These are phyloP conservation scores for Stramonita haemastoma DNA, from an alignment of 2,888 invertebrate genomes.

Conservation along the genomic window DNA sequence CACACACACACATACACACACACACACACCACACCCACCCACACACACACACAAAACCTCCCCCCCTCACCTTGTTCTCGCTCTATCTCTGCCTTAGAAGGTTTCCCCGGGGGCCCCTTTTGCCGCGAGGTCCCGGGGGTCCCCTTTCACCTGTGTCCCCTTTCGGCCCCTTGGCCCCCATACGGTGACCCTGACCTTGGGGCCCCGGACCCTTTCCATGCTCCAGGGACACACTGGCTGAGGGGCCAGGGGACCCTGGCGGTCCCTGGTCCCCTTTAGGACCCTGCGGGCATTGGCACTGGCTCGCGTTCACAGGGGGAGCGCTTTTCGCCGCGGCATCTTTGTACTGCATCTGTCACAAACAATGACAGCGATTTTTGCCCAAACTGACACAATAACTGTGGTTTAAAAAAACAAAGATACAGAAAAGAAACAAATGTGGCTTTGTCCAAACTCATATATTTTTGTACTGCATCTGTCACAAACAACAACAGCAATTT, in stretches of 20 bases:
- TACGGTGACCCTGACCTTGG: background rate
- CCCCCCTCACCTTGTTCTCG: conserved; percentile 35
- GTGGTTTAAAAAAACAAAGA: no score
- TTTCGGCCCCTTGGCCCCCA: conserved; percentile 39
- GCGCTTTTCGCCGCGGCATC: background rate
- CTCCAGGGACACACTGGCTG: background rate
- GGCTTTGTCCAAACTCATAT: no score
- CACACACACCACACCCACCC: background rate
- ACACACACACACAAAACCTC: background rate
- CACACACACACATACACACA: conserved; percentile 12
- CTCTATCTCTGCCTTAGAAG: background rate
- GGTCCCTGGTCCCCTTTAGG: conserved; percentile 39
- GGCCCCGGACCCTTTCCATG: background rate
- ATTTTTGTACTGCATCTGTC: no score
- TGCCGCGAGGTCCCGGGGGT: conserved; percentile 33
- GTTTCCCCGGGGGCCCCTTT: conserved; percentile 37
- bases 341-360: conserved; percentile 26
- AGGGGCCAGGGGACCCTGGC: conserved; percentile 30
- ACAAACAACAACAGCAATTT: no score
- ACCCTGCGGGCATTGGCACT: conserved; percentile 40
- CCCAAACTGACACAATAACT: no score
- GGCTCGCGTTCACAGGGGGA: background rate
- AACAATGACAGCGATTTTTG: no score
- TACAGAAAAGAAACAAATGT: no score
- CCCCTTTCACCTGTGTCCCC: conserved; percentile 40